A percentile compares a stretch with the other conserved stretches of the same genome.
Evolutionary conservation across 1,140 invertebrate species (phyloP).

Genomic region (Drosophila paulistorum): DNA sequence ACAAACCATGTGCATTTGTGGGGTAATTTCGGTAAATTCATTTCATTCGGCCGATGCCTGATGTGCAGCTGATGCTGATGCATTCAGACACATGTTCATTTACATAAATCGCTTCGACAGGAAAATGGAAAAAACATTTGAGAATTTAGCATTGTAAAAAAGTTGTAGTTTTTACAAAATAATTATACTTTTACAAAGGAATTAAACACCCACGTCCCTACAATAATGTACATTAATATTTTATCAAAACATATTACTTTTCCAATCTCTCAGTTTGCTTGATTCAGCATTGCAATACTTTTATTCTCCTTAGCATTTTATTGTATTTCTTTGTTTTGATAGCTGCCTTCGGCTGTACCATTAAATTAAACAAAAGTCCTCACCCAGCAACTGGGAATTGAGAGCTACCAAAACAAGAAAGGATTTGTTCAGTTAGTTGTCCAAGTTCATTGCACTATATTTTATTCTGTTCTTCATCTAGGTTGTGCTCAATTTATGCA

Average conservation of each 20-base stretch:
- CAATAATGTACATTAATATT: too few species aligned
- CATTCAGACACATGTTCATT: not conserved
- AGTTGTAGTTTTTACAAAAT: too few species aligned
- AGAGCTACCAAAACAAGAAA: not conserved
- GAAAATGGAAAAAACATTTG: too few species aligned
- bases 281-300: not conserved
- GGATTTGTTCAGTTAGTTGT: not conserved
- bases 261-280: too few species aligned
- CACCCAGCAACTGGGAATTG: not conserved
- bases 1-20: constrained; percentile 17
- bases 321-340: not conserved
- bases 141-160: too few species aligned
- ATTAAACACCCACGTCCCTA: too few species aligned
- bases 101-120: not conserved
- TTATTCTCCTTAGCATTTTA: not conserved
- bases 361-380: not conserved
- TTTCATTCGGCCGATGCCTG: not conserved
- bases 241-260: too few species aligned
- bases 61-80: too few species aligned
- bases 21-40: constrained; percentile 1
- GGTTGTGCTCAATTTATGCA: constrained; percentile 1
- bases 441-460: constrained; percentile 22
- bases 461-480: constrained; percentile 5
- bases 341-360: not conserved
- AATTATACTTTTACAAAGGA: too few species aligned